phyloP scores from a whole-genome alignment of 2,113 vertebrate genomes.

The Podocnemis expansa region DNA sequence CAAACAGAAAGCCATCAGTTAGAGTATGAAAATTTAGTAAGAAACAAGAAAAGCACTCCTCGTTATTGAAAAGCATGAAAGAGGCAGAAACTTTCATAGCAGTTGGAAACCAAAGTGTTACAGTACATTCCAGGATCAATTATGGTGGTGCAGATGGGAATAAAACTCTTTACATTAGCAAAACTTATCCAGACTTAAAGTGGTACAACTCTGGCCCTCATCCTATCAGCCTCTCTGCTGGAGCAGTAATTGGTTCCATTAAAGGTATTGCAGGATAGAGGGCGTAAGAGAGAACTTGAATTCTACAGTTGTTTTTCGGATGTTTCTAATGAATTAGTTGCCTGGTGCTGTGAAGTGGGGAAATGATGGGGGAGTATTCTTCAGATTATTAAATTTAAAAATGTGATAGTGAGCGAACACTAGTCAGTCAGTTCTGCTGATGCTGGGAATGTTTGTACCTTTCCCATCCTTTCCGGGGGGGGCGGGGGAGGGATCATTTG shows the following conservation, averaged over 20 bases:
- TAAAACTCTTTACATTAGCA: not conserved
- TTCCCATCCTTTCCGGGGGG: not conserved
- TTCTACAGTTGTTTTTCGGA: not conserved
- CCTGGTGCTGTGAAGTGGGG: not conserved
- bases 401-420: fast-evolving
- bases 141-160: not conserved
- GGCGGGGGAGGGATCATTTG: not conserved
- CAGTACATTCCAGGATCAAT: not conserved
- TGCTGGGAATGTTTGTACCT: not conserved
- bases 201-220: not conserved
- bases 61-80: not conserved
- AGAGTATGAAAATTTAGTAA: not conserved
- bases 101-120: not conserved
- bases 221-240: no score
- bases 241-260: no score
- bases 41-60: not conserved
- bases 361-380: not conserved
- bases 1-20: not conserved
- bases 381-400: not conserved
- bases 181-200: fast-evolving
- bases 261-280: no score
- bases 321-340: not conserved
- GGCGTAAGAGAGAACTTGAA: no score
- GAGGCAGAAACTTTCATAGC: fast-evolving
- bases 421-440: not conserved